Conservation (phyloP, 2,888 invertebrate species). For the Ormia ochracea region DNA sequence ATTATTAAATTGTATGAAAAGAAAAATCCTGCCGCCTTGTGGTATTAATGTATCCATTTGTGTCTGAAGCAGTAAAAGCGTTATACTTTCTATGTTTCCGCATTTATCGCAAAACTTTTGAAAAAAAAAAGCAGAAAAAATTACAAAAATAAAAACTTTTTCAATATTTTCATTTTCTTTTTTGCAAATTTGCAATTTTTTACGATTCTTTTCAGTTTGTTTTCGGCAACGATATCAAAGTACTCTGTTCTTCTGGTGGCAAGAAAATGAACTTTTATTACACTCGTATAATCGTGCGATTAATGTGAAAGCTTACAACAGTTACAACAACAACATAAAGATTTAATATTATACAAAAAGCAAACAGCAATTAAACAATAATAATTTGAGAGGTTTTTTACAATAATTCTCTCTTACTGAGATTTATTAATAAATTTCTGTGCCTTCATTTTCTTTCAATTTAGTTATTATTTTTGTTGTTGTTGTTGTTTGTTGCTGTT, state of each 20-base stretch:
- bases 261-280: conserved; percentile 17
- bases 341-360: conserved; percentile 37
- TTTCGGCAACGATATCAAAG: neutral
- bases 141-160: conserved; percentile 42
- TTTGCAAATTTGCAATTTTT: conserved; percentile 31
- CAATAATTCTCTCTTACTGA: neutral
- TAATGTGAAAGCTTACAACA: conserved; percentile 34
- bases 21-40: too few relatives aligned
- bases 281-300: conserved; percentile 42
- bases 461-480: neutral
- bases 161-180: conserved; percentile 26
- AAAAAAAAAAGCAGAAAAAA: too few relatives aligned
- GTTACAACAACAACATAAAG: conserved; percentile 21
- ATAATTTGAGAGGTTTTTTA: conserved; percentile 24
- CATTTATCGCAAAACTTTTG: conserved; percentile 34
- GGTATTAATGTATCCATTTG: too few relatives aligned
- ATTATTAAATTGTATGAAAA: too few relatives aligned
- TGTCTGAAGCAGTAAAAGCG: neutral
- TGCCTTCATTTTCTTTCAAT: neutral
- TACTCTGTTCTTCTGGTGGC: neutral
- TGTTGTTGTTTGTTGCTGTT: neutral
- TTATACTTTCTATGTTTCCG: neutral
- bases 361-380: conserved; percentile 31
- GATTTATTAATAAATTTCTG: conserved; percentile 1
- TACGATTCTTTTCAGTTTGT: conserved; percentile 15